Evolutionary conservation across 35 echinoderm and acorn worm genomes (phyloP).

Genomic region (Amphiura filiformis): DNA sequence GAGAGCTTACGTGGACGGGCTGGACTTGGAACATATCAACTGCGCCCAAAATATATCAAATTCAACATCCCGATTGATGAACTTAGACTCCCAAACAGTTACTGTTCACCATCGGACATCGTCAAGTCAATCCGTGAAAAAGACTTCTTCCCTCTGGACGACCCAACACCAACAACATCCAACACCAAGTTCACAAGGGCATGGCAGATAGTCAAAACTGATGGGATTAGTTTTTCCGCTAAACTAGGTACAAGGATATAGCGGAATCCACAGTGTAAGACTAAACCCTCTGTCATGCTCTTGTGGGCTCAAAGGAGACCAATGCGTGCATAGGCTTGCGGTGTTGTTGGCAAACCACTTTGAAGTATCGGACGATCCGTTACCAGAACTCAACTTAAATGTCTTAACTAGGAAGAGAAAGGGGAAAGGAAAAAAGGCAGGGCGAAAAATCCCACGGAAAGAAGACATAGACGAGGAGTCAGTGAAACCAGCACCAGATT

Average conservation of each 20-base stretch:
- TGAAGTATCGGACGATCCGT: background rate
- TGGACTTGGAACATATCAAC: background rate
- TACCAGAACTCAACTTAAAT: background rate
- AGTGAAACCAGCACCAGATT: background rate
- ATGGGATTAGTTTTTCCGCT: background rate
- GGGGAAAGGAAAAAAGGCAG: background rate
- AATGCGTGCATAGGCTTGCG: background rate
- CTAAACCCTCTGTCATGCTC: background rate
- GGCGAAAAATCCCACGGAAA: background rate
- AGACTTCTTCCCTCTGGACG: background rate
- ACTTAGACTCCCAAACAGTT: background rate
- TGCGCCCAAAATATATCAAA: background rate
- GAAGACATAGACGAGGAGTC: background rate
- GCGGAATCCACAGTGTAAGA: background rate
- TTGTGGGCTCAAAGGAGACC: background rate
- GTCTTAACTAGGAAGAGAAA: background rate
- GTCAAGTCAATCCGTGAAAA: background rate
- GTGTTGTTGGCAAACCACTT: background rate
- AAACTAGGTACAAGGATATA: background rate
- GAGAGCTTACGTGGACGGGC: background rate
- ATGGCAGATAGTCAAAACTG: background rate
- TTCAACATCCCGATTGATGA: background rate
- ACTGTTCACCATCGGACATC: background rate
- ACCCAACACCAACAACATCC: background rate
- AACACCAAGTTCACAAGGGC: background rate